Evolutionary conservation across 2,797 vertebrate genomes (phyloP).

Genomic region (Stomatorhinus walkeri): DNA sequence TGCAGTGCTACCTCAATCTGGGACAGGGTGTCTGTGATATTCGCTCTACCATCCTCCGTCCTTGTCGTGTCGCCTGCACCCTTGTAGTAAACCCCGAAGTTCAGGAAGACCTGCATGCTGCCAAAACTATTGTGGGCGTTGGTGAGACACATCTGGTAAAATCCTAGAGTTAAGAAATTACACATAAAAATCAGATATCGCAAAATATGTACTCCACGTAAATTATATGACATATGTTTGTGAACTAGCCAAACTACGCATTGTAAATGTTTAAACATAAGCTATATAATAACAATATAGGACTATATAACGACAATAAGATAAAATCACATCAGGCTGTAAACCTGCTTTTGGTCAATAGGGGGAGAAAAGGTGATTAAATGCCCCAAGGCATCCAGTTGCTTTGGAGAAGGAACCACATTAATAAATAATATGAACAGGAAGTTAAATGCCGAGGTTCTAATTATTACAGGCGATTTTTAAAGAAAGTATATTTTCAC

Average conservation of each 20-base stretch:
- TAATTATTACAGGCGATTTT: neutral
- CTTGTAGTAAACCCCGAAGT: constrained; percentile 85
- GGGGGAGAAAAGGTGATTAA: neutral
- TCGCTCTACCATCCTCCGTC: constrained; percentile 42
- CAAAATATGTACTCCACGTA: neutral
- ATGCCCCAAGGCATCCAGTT: neutral
- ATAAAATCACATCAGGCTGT: neutral
- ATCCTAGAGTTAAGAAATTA: constrained; percentile 59
- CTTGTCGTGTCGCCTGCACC: constrained; percentile 35
- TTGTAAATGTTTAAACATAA: neutral
- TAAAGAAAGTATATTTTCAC: neutral
- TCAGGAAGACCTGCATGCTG: constrained; percentile 78
- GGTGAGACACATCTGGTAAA: constrained; percentile 85
- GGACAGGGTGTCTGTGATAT: constrained; percentile 74
- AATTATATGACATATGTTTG: neutral
- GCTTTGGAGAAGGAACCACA: neutral
- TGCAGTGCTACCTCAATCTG: constrained; percentile 63
- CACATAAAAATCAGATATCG: neutral
- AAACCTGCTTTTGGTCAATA: neutral
- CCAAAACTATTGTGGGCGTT: constrained; percentile 83
- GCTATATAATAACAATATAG: neutral
- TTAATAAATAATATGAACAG: neutral
- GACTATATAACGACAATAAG: no score
- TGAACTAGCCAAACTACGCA: neutral
- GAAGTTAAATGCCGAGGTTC: neutral